Conservation (phyloP, 2,888 invertebrate genomes). For the Amiota communis region DNA sequence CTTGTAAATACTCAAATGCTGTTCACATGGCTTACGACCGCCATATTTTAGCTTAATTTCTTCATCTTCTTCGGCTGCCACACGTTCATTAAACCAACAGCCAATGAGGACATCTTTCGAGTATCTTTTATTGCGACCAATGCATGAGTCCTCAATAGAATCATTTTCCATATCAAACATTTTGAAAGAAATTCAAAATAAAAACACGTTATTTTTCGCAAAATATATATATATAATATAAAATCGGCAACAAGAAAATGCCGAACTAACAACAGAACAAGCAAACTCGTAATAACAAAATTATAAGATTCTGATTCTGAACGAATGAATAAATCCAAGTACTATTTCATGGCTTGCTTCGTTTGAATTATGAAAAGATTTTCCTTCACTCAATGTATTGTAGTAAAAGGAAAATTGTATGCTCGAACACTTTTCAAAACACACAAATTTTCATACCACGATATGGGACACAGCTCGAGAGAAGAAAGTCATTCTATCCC, state of each 20-base stretch:
- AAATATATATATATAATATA: too few relatives aligned
- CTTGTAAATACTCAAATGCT: constrained; percentile 12
- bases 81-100: constrained; percentile 14
- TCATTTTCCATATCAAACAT: background rate
- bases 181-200: background rate
- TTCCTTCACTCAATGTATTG: background rate
- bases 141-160: background rate
- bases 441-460: background rate
- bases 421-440: background rate
- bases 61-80: background rate
- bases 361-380: too few relatives aligned
- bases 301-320: too few relatives aligned
- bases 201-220: background rate
- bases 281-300: too few relatives aligned
- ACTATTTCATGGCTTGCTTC: too few relatives aligned
- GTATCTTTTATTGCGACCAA: background rate
- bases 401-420: background rate
- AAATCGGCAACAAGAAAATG: too few relatives aligned
- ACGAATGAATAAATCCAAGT: too few relatives aligned
- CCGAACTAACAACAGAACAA: too few relatives aligned
- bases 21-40: background rate
- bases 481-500: background rate
- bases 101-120: constrained; percentile 9
- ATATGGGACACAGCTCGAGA: too few relatives aligned
- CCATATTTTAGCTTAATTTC: background rate